These are phyloP conservation scores for Drosophila insularis DNA, from an alignment of 1,140 invertebrate genomes.

Conservation along the genomic window DNA sequence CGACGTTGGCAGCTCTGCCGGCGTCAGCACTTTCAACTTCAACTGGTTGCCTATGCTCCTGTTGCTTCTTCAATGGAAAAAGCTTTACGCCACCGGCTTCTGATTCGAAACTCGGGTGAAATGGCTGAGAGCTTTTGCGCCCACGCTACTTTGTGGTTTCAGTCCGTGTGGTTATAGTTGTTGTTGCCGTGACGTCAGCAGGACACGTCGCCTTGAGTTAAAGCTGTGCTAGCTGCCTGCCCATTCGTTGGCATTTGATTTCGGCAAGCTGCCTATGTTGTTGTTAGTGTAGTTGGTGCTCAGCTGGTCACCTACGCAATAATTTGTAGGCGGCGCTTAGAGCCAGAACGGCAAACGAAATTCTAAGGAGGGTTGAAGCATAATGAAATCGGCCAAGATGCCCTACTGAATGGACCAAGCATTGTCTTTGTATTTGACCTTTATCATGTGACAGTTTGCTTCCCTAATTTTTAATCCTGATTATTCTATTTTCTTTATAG, in stretches of 20 bases:
- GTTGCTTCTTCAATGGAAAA: slow-evolving; percentile 63
- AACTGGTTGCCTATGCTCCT: slow-evolving; percentile 62
- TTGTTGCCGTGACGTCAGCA: slow-evolving; percentile 55
- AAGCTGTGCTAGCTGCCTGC: slow-evolving; percentile 61
- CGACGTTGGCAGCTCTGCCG: slow-evolving; percentile 13
- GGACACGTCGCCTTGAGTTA: slow-evolving; percentile 56
- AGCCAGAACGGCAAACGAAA: slow-evolving; percentile 12
- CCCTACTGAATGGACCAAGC: not conserved
- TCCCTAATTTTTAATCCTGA: slow-evolving; percentile 16
- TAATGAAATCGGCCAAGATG: slow-evolving; percentile 10
- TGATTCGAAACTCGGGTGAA: slow-evolving; percentile 50
- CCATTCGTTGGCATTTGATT: slow-evolving; percentile 64
- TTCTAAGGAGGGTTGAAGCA: slow-evolving; percentile 31
- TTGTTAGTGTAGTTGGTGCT: slow-evolving; percentile 29
- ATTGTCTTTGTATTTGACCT: slow-evolving; percentile 20
- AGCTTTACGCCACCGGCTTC: slow-evolving; percentile 37
- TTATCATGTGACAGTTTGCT: slow-evolving; percentile 9
- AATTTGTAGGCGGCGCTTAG: slow-evolving; percentile 62
- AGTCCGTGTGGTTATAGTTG: not conserved
- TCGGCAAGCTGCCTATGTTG: slow-evolving; percentile 32
- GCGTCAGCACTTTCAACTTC: slow-evolving; percentile 54
- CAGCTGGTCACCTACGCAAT: slow-evolving; percentile 57
- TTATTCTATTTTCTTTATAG: too few relatives aligned
- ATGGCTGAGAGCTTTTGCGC: slow-evolving; percentile 27
- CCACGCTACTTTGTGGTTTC: slow-evolving; percentile 40